phyloP scores from a whole-genome alignment of 2,888 invertebrate genomes.

The Synergus laeviventris region DNA sequence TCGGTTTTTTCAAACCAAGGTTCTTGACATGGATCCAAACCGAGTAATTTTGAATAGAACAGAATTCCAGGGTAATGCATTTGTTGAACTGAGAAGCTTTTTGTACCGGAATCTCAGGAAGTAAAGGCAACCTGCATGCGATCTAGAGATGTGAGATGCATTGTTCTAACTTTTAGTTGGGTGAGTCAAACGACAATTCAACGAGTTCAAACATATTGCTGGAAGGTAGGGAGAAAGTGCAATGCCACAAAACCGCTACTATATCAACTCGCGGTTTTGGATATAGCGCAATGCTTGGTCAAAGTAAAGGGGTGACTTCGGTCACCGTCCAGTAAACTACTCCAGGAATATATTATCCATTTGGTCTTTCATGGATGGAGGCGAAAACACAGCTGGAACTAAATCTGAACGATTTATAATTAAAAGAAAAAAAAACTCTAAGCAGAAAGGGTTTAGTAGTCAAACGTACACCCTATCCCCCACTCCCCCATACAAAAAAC shows the following conservation, averaged over 20 bases:
- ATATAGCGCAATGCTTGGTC: conserved; percentile 51
- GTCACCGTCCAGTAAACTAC: conserved; percentile 57
- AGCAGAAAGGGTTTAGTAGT: too few species aligned
- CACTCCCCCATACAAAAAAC: neutral
- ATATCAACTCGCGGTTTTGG: conserved; percentile 63
- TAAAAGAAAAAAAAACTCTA: neutral
- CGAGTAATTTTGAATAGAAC: conserved; percentile 13
- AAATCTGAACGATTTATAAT: neutral
- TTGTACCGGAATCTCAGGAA: conserved; percentile 14
- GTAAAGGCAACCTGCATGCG: conserved; percentile 10
- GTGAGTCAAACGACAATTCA: conserved; percentile 52
- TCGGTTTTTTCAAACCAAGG: neutral
- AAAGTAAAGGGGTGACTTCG: conserved; percentile 42
- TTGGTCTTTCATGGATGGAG: neutral
- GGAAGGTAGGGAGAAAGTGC: conserved; percentile 52
- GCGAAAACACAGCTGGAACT: neutral
- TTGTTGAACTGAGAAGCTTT: conserved; percentile 19
- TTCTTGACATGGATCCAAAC: conserved; percentile 35
- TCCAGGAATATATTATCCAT: conserved; percentile 59
- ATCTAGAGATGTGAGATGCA: conserved; percentile 41
- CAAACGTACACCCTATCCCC: too few species aligned
- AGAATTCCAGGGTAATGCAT: neutral
- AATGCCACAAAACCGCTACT: conserved; percentile 63
- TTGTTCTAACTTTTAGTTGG: conserved; percentile 50
- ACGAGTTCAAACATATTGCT: conserved; percentile 59